phyloP scores from a whole-genome alignment of 2,888 invertebrate genomes.

The Seira sanloemensis region DNA sequence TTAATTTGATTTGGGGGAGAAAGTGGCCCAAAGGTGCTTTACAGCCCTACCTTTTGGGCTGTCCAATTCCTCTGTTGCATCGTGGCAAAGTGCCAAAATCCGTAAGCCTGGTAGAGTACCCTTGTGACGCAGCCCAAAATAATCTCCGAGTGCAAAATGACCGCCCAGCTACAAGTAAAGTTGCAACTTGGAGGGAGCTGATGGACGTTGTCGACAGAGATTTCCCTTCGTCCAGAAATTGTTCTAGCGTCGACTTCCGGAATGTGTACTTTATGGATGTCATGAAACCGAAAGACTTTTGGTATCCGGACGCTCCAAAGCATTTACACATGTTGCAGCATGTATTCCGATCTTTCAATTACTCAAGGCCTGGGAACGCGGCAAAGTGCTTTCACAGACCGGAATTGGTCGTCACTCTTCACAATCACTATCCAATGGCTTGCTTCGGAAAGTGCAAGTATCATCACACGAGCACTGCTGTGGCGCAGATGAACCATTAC shows the following conservation, averaged over 20 bases:
- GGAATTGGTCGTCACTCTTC: background rate
- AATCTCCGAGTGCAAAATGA: slow-evolving; percentile 74
- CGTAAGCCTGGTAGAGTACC: slow-evolving; percentile 75
- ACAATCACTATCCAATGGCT: background rate
- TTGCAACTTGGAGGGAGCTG: background rate
- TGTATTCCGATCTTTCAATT: background rate
- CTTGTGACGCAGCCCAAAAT: slow-evolving; percentile 75
- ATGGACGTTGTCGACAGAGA: background rate
- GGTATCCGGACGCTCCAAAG: background rate
- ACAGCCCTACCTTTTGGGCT: background rate
- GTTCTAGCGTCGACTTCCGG: background rate
- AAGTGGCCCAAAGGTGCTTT: too few species aligned
- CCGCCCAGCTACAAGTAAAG: slow-evolving; percentile 68
- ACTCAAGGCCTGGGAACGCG: background rate
- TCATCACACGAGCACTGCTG: background rate
- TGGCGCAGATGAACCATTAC: background rate
- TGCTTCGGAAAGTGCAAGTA: background rate
- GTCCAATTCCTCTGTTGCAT: background rate
- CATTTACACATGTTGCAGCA: background rate
- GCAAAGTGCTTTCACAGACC: background rate
- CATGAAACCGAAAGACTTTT: background rate
- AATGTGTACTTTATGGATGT: background rate
- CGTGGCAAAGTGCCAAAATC: slow-evolving; percentile 70
- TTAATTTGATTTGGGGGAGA: too few species aligned
- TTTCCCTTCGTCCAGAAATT: background rate